Evolutionary conservation across 2,113 vertebrate genomes (phyloP).

Genomic region (Pluvialis apricaria): DNA sequence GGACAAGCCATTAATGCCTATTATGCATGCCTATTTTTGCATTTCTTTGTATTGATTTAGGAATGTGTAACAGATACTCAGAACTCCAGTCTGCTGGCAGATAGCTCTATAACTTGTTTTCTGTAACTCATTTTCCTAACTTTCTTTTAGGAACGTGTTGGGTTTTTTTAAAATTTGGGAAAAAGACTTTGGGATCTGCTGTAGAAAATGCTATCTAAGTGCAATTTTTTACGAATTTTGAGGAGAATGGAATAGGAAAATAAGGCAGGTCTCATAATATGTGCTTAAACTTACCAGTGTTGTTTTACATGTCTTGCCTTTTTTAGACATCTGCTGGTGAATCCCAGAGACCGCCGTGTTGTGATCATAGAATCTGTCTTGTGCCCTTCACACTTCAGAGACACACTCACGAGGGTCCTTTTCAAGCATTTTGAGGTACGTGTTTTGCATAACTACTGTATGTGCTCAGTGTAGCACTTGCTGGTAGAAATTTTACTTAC

Average conservation of each 20-base stretch:
- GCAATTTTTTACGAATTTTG: not conserved
- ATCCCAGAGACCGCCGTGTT: slow-evolving; percentile 94
- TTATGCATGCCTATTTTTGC: not conserved
- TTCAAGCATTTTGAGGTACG: slow-evolving; percentile 98
- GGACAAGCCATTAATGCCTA: not conserved
- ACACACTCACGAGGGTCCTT: slow-evolving; percentile 93
- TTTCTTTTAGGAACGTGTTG: not conserved
- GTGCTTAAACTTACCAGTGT: not conserved
- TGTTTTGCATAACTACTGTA: not conserved
- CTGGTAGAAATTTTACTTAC: not conserved
- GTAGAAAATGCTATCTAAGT: not conserved
- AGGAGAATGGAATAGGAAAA: not conserved
- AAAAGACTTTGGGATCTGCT: not conserved
- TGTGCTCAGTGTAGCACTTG: not conserved
- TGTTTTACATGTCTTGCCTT: not conserved
- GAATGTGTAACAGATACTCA: not conserved
- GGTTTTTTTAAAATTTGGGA: not conserved
- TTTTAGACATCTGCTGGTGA: slow-evolving; percentile 92
- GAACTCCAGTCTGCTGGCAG: not conserved
- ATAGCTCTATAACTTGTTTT: not conserved
- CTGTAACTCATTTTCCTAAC: not conserved
- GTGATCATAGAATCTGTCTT: slow-evolving; percentile 95
- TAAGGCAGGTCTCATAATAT: fast-evolving
- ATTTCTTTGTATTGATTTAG: not conserved
- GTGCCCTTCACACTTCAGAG: slow-evolving; percentile 96